These are phyloP conservation scores for Sinelater perroti DNA, from an alignment of 2,888 invertebrate species.

Conservation along the genomic window DNA sequence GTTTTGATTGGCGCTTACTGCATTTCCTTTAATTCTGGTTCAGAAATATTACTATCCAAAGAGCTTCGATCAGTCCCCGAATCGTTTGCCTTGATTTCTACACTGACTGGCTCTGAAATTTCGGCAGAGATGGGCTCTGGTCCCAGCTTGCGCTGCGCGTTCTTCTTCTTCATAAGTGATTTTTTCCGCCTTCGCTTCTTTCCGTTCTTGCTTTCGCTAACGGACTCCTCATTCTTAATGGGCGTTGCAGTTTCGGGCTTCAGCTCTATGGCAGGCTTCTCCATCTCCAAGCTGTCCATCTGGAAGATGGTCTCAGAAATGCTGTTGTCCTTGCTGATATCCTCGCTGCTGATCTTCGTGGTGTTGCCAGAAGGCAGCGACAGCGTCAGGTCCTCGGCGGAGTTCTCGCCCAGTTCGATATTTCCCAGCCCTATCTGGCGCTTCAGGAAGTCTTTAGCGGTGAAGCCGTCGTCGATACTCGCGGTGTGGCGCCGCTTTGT, in stretches of 20 bases:
- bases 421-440: constrained; percentile 59
- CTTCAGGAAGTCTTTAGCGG: constrained; percentile 57
- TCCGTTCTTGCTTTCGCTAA: constrained; percentile 65
- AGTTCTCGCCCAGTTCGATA: constrained; percentile 57
- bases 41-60: constrained; percentile 57
- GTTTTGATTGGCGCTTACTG: constrained; percentile 55
- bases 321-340: constrained; percentile 57
- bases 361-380: constrained; percentile 50
- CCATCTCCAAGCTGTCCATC: constrained; percentile 71
- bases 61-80: constrained; percentile 58
- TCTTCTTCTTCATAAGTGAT: constrained; percentile 79
- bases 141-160: constrained; percentile 74
- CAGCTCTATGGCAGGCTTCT: constrained; percentile 53
- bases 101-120: constrained; percentile 58
- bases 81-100: constrained; percentile 54
- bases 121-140: constrained; percentile 65
- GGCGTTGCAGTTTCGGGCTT: constrained; percentile 17
- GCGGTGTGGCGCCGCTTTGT: constrained; percentile 66
- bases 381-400: constrained; percentile 55
- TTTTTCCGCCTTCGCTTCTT: constrained; percentile 84
- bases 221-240: constrained; percentile 35
- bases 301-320: constrained; percentile 71
- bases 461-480: constrained; percentile 52
- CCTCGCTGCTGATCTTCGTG: constrained; percentile 54
- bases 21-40: constrained; percentile 58